Evolutionary conservation across 2,113 vertebrate species (phyloP).

Genomic region (Zapornia atra): DNA sequence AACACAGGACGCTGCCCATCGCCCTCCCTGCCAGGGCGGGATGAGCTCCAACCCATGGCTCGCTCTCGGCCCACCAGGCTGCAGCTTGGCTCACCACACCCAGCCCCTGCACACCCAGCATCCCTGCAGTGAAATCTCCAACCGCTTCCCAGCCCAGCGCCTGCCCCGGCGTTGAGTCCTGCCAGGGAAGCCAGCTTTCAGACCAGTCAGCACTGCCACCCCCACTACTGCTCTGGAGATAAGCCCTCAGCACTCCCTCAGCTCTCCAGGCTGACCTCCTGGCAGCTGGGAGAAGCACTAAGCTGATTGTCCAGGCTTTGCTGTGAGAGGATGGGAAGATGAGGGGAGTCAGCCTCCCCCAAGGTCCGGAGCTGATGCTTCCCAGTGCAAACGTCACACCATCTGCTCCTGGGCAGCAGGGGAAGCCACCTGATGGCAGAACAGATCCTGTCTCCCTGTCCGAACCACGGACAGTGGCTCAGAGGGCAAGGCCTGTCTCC

Average conservation of each 20-base stretch:
- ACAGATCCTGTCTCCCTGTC: accelerated
- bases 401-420: accelerated
- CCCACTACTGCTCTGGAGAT: neutral
- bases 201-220: accelerated
- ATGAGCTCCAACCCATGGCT: neutral
- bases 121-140: accelerated
- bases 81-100: neutral
- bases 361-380: neutral
- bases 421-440: neutral
- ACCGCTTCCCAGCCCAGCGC: accelerated
- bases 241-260: neutral
- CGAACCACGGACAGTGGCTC: accelerated
- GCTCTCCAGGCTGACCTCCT: neutral
- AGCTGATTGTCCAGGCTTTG: neutral
- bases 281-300: neutral
- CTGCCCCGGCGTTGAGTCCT: accelerated
- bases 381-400: neutral
- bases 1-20: accelerated
- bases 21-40: accelerated
- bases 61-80: accelerated
- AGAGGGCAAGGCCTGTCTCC: neutral
- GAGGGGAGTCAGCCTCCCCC: accelerated
- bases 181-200: neutral
- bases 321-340: neutral
- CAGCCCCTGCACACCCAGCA: accelerated